These are phyloP conservation scores for Siniperca scherzeri DNA, from an alignment of 2,797 vertebrate species.

Conservation along the genomic window DNA sequence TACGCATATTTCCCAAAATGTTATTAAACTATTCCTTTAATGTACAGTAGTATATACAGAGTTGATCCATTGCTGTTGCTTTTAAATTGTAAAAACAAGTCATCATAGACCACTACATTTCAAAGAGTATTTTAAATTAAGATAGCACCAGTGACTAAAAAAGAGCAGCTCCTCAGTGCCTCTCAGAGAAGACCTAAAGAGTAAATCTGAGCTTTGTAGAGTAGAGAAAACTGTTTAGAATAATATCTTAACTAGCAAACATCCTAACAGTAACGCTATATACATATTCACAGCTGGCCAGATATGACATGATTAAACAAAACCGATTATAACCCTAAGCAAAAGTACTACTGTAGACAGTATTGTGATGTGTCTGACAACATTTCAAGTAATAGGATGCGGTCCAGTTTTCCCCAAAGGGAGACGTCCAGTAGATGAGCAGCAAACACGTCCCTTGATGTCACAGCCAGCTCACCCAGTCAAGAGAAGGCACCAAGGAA, in stretches of 20 bases:
- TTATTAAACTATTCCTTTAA: slow-evolving; percentile 23
- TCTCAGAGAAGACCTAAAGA: slow-evolving; percentile 43
- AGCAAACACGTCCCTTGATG: slow-evolving; percentile 36
- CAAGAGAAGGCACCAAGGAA: slow-evolving; percentile 81
- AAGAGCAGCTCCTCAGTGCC: slow-evolving; percentile 13
- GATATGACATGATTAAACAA: slow-evolving; percentile 34
- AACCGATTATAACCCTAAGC: slow-evolving; percentile 17
- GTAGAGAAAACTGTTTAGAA: neutral
- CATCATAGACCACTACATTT: slow-evolving; percentile 23
- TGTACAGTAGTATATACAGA: slow-evolving; percentile 15
- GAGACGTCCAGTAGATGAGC: slow-evolving; percentile 51
- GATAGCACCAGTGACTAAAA: slow-evolving; percentile 74
- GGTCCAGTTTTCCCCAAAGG: slow-evolving; percentile 47
- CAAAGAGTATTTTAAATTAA: slow-evolving; percentile 27
- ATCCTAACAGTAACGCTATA: slow-evolving; percentile 22
- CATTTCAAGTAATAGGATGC: slow-evolving; percentile 73
- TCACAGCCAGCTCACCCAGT: slow-evolving; percentile 54
- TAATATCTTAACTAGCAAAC: slow-evolving; percentile 24
- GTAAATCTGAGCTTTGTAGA: slow-evolving; percentile 17
- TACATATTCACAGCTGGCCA: slow-evolving; percentile 57
- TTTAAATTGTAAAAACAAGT: slow-evolving; percentile 21
- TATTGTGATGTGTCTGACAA: slow-evolving; percentile 33
- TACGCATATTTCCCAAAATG: neutral
- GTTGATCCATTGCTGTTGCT: slow-evolving; percentile 13
- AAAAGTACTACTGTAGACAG: slow-evolving; percentile 27